Conservation (phyloP, 2,888 invertebrate species). For the Galerucella pusilla region DNA sequence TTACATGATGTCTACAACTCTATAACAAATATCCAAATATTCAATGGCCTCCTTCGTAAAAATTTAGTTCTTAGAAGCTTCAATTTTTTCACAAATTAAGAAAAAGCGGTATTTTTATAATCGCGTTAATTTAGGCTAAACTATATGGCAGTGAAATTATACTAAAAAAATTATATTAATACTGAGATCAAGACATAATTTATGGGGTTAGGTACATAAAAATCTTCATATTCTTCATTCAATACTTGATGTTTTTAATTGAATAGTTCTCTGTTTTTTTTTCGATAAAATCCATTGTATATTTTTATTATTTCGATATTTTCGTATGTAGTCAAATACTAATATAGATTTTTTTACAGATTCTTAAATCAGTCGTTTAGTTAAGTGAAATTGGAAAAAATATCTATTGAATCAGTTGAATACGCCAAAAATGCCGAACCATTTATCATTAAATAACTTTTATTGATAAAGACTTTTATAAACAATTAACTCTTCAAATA, state of each 20-base stretch:
- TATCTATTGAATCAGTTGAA: constrained; percentile 17
- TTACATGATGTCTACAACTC: constrained; percentile 14
- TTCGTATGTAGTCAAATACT: constrained; percentile 3
- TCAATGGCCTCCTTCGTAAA: constrained; percentile 9
- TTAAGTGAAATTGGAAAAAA: constrained; percentile 29
- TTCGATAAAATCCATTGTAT: constrained; percentile 7
- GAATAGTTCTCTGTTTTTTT: constrained; percentile 26
- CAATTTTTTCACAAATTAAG: constrained; percentile 16
- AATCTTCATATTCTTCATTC: constrained; percentile 22
- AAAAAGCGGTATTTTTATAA: constrained; percentile 28
- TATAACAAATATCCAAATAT: neutral
- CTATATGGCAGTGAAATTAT: constrained; percentile 60
- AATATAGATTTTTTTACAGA: constrained; percentile 21
- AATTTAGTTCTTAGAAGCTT: constrained; percentile 13
- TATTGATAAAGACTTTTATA: neutral
- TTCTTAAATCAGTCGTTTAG: constrained; percentile 29
- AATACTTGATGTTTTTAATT: constrained; percentile 29
- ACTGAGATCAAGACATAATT: constrained; percentile 61
- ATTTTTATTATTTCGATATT: constrained; percentile 18
- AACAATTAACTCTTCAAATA: neutral
- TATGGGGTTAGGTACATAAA: constrained; percentile 44
- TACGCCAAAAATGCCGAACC: neutral
- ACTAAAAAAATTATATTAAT: constrained; percentile 60
- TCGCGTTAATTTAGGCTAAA: constrained; percentile 37
- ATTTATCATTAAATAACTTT: constrained; percentile 12